Base-by-base conservation (phyloP, 2,113 vertebrate genomes). In the Dunckerocampus dactyliophorus region DNA sequence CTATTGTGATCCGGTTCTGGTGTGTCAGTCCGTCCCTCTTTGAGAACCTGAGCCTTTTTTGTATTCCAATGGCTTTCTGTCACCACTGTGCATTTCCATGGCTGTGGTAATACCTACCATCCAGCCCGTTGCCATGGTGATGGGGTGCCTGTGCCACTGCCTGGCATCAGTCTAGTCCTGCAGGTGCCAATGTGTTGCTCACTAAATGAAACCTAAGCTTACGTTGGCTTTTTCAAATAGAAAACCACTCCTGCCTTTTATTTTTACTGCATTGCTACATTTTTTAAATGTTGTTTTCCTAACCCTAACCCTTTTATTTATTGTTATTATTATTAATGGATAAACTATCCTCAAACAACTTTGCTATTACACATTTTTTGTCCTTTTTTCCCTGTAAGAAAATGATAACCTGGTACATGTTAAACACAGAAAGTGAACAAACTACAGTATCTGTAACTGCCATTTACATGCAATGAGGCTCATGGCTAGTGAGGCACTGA, bases 81-180 rank as follows among this genome's bases (percentile, higher is more conserved):
- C 34, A 28, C 16, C 53, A 17, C 12, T 4, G 16, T 65, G 39
- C 48, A 55, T 71, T 58, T 24, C 39, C 17, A 14, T 62, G 21
- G 19, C 43, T 59, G 20, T 15, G 42, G 59, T 59, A 49, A 11
- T 34, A 34, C 21, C 56, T 45, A 21, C 51, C 67, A 76, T 37
- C 48, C 51, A 74, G 70, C 62, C 48, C 20, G 76, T 87, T 71
- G 74, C 79, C 82, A 82, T 87, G 76, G 79, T 62, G 75, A 87
- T 51, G 21, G 51, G 65, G 70, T 65, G 76, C 75, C 72, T 54
- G 22, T 74, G 66, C 73, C 60, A 31, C 67, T 59, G 71, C 63
- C 59, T 81, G 80, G 75, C 69, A 66, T 62, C 15, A 31, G 51
- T 62, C 14, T 13, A 80, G 69, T 39, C 34, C 37, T 47, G 56